These are phyloP conservation scores for Ibycter americanus DNA, from an alignment of 2,797 vertebrate genomes.

Conservation along the genomic window DNA sequence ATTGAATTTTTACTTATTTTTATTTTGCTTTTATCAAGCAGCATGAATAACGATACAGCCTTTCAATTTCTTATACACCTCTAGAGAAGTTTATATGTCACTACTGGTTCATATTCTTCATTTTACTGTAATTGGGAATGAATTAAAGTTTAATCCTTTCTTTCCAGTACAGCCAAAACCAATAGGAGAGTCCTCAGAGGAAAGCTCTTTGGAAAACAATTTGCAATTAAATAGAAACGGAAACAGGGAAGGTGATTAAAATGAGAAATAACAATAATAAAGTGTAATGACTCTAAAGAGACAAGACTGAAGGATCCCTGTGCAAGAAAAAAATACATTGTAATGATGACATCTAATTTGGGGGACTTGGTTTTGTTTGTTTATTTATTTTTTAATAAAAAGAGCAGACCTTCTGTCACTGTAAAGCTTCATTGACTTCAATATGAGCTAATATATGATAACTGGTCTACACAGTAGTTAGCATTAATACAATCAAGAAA, in stretches of 20 bases:
- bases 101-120: background rate
- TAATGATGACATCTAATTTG: background rate
- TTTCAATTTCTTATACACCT: background rate
- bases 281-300: background rate
- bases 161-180: background rate
- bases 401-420: background rate
- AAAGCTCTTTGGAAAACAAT: conserved; percentile 14
- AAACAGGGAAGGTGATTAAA: conserved; percentile 1
- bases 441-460: background rate
- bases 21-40: background rate
- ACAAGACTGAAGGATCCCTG: background rate
- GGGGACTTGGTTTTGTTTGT: background rate
- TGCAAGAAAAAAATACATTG: background rate
- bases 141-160: conserved; percentile 41
- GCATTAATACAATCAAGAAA: background rate
- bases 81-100: background rate
- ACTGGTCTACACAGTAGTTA: background rate
- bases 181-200: background rate
- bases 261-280: conserved; percentile 6
- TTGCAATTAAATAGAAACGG: conserved; percentile 11
- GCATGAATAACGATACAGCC: background rate
- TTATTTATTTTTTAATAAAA: background rate
- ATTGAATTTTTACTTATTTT: background rate
- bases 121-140: conserved; percentile 12
- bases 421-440: background rate